A percentile compares a stretch with the other conserved stretches of the same genome.
phyloP scores from a whole-genome alignment of 2,888 invertebrate genomes.

The Molorchus minor region DNA sequence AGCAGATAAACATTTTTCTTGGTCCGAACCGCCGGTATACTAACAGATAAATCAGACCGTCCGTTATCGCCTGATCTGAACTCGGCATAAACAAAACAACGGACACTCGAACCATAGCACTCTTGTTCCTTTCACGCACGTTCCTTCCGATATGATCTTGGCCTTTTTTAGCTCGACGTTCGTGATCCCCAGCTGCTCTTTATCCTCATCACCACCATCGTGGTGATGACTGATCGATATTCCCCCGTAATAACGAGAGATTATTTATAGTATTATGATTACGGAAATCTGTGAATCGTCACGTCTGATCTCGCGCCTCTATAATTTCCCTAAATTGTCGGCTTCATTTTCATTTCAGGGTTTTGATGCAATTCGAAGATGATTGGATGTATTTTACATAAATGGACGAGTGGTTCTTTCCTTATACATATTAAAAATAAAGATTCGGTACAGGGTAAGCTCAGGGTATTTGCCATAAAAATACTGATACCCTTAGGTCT shows the following conservation, averaged over 20 bases:
- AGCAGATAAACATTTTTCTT: no score
- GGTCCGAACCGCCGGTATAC: no score
- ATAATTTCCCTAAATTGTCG: constrained; percentile 16
- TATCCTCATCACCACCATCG: constrained; percentile 14
- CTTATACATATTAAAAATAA: no score
- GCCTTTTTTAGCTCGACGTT: constrained; percentile 16
- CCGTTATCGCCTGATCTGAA: constrained; percentile 13
- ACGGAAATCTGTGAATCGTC: constrained; percentile 16
- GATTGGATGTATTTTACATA: no score
- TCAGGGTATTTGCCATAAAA: no score
- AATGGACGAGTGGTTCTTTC: no score
- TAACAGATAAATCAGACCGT: constrained; percentile 1
- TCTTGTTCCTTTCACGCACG: constrained; percentile 25
- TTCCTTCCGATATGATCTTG: constrained; percentile 21
- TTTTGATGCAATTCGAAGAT: no score
- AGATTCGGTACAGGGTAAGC: no score
- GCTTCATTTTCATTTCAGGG: no score
- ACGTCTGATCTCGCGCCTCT: constrained; percentile 12
- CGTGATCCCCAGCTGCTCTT: constrained; percentile 20
- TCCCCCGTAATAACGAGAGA: constrained; percentile 18
- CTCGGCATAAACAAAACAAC: constrained; percentile 20
- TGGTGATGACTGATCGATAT: constrained; percentile 23
- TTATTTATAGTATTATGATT: constrained; percentile 22
- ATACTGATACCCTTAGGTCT: no score
- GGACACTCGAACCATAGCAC: constrained; percentile 13